Conservation (phyloP, 2,113 vertebrate genomes). For the Gorsachius goisagi region DNA sequence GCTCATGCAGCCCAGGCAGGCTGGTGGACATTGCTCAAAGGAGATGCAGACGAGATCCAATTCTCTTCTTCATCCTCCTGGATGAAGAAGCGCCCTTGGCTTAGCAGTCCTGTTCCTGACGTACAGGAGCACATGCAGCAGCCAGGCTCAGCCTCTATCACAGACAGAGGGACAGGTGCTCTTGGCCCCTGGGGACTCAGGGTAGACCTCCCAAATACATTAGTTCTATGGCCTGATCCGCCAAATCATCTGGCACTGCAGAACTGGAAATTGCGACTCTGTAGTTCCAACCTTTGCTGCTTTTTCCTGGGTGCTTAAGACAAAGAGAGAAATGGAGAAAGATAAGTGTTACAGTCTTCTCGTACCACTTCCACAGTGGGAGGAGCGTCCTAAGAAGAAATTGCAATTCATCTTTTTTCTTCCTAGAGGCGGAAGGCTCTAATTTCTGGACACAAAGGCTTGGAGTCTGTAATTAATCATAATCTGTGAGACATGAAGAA, state of each 20-base stretch:
- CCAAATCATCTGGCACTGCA: neutral
- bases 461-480: conserved; percentile 17
- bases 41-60: neutral
- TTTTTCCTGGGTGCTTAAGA: neutral
- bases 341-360: neutral
- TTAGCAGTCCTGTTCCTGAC: neutral
- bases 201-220: neutral
- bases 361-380: neutral
- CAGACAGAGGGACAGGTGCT: neutral
- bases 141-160: neutral
- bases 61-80: neutral
- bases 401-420: neutral
- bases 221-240: neutral
- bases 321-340: neutral
- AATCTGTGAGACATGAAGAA: neutral
- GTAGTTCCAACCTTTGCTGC: neutral
- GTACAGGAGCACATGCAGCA: rapidly evolving
- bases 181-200: neutral
- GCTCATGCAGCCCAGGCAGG: neutral
- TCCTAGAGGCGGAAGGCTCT: neutral
- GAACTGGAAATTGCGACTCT: neutral
- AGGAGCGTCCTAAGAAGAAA: neutral
- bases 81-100: neutral
- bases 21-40: neutral
- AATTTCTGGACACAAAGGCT: neutral